These are phyloP conservation scores for Petrolisthes manimaculis DNA, from an alignment of 2,888 invertebrate species.

Conservation along the genomic window DNA sequence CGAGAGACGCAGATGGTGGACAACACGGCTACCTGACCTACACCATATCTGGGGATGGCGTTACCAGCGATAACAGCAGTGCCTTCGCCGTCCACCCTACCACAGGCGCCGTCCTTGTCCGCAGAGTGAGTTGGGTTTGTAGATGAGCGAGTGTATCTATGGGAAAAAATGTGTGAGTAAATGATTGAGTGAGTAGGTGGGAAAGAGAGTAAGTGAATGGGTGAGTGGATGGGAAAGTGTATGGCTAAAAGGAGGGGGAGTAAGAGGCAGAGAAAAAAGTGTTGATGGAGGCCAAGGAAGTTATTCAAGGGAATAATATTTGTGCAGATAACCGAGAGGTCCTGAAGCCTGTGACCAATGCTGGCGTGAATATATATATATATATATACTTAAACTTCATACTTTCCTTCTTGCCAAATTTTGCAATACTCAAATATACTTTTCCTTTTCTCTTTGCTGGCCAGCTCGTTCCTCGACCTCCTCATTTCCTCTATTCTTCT, in stretches of 20 bases:
- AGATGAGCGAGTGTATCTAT: background rate
- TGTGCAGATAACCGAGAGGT: no score
- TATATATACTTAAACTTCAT: background rate
- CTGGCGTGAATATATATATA: no score
- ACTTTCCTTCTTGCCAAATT: no score
- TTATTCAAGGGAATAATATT: no score
- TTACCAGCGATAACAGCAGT: background rate
- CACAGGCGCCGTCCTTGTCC: slow-evolving; percentile 21
- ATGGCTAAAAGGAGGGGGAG: no score
- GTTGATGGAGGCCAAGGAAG: no score
- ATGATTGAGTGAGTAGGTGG: background rate
- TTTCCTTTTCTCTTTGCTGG: background rate
- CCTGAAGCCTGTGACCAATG: no score
- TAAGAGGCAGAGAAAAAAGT: no score
- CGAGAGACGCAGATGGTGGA: slow-evolving; percentile 13
- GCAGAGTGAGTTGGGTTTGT: background rate
- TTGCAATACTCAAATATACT: background rate
- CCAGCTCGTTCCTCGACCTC: background rate
- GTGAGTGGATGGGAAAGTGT: background rate
- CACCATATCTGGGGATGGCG: slow-evolving; percentile 14
- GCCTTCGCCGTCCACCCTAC: slow-evolving; percentile 23
- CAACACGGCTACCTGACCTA: background rate
- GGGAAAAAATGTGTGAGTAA: background rate
- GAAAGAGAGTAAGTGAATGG: background rate
- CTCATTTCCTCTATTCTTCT: background rate